Base-by-base conservation (phyloP, 2,888 invertebrate species). In the Tenthredo notha region DNA sequence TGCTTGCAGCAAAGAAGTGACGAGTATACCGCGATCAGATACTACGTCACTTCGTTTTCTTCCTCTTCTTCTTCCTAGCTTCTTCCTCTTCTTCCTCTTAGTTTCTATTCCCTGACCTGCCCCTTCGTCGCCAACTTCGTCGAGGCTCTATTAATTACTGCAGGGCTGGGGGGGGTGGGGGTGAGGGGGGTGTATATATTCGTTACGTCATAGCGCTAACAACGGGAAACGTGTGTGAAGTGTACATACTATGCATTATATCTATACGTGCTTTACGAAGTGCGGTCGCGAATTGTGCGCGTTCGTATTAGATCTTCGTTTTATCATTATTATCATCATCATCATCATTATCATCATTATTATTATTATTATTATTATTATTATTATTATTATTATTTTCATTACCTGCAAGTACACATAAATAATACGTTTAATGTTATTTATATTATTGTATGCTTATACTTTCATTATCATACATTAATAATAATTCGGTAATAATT, bases 61-160 rank as follows among this genome's bases (percentile, higher is more conserved):
- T 33, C 1, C 2, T 33, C 33, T 2, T 33, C 2, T 33, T 33
- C 1, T 33, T 33, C 86, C 85, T 86, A n/a, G n/a, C 33, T 1
- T 33, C 1, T 33, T 33, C 33, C 4, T 33, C 2, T 33, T 33
- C 1, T 33, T 33, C 86, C 85, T 86, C 85, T 84, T 85, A 84
- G 85, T 85, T 29, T n/a, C 37, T 78, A 86, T 83, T 37, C 83
- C 70, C 83, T 83, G 83, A 83, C 83, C 67, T 70, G 67, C 33
- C 47, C 80, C 80, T 80, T 21, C 58, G 21, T 61, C 83, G n/a
- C 65, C 80, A 61, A 61, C 47, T 40, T 40, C 80, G 58, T 80
- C 7, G 61, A 25, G 54, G n/a, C 65, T 70, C 83, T 83, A 83
- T 47, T 83, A 67, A 83, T 80, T 80, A 80, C 80, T 61, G 80